These are phyloP conservation scores for Electrophaes corylata DNA, from an alignment of 2,888 invertebrate species.

Conservation along the genomic window DNA sequence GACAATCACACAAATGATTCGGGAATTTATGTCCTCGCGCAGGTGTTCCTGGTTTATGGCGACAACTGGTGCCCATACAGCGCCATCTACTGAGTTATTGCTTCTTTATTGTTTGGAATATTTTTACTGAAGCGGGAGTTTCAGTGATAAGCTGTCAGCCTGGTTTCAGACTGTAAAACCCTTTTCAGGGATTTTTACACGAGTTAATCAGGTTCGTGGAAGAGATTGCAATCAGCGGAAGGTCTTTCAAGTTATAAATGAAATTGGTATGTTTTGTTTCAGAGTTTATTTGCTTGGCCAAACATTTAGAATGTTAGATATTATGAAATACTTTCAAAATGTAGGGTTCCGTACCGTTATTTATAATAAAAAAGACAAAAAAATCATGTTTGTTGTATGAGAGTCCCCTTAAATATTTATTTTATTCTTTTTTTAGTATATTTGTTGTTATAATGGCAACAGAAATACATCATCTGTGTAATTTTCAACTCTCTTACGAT, in stretches of 20 bases:
- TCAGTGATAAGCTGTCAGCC: conserved; percentile 6
- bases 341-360: no score
- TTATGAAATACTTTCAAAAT: no score
- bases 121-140: conserved; percentile 1
- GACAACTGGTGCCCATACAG: conserved; percentile 17
- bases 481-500: no score
- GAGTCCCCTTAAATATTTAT: no score
- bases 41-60: conserved; percentile 39
- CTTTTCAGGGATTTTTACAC: background rate
- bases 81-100: conserved; percentile 24
- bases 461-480: no score
- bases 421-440: no score
- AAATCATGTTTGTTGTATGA: no score
- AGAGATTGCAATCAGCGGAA: background rate
- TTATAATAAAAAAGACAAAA: no score
- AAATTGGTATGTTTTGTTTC: background rate
- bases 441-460: no score
- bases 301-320: no score
- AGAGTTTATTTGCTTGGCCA: background rate
- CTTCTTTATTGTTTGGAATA: conserved; percentile 23
- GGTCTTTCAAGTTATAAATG: background rate
- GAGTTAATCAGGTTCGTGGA: background rate
- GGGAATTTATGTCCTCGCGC: conserved; percentile 41
- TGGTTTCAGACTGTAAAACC: conserved; percentile 15
- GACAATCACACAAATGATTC: conserved; percentile 48